These are phyloP conservation scores for Leucoptera coffeella DNA, from an alignment of 2,888 invertebrate species.

Conservation along the genomic window DNA sequence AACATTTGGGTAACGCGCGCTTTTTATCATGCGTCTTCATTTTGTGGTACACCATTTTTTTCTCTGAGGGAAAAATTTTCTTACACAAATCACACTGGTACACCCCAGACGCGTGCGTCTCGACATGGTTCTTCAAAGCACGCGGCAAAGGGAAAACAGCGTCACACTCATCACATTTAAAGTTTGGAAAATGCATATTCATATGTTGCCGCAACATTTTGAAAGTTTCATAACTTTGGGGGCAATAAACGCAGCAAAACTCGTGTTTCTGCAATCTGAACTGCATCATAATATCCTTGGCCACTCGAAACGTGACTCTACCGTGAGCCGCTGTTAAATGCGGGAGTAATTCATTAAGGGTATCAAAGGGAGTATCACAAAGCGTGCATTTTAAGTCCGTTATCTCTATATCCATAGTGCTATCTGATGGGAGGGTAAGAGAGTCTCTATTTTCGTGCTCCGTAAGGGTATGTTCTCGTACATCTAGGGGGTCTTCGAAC, in stretches of 20 bases:
- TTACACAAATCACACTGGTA: neutral
- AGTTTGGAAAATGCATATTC: conserved; percentile 37
- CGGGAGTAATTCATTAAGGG: conserved; percentile 17
- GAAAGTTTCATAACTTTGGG: conserved; percentile 33
- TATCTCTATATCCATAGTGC: too few relatives aligned
- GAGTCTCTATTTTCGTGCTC: too few relatives aligned
- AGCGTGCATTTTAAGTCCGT: conserved; percentile 32
- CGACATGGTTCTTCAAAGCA: conserved; percentile 29
- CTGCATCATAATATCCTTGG: conserved; percentile 33
- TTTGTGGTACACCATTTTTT: too few relatives aligned
- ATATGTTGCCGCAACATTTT: conserved; percentile 38
- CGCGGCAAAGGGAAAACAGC: conserved; percentile 38
- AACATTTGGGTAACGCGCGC: conserved; percentile 9
- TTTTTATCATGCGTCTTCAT: too few relatives aligned
- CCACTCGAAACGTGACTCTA: conserved; percentile 25
- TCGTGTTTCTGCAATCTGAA: conserved; percentile 27
- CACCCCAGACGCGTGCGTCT: conserved; percentile 20
- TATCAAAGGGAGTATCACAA: conserved; percentile 21
- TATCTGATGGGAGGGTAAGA: too few relatives aligned
- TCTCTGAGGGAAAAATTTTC: too few relatives aligned
- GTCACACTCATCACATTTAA: conserved; percentile 37
- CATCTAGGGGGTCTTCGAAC: too few relatives aligned
- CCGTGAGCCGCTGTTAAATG: conserved; percentile 28
- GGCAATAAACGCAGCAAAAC: conserved; percentile 31
- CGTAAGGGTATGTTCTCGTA: too few relatives aligned